These are phyloP conservation scores for Protomyctophum bolini DNA, from an alignment of 2,113 vertebrate genomes.

Conservation along the genomic window DNA sequence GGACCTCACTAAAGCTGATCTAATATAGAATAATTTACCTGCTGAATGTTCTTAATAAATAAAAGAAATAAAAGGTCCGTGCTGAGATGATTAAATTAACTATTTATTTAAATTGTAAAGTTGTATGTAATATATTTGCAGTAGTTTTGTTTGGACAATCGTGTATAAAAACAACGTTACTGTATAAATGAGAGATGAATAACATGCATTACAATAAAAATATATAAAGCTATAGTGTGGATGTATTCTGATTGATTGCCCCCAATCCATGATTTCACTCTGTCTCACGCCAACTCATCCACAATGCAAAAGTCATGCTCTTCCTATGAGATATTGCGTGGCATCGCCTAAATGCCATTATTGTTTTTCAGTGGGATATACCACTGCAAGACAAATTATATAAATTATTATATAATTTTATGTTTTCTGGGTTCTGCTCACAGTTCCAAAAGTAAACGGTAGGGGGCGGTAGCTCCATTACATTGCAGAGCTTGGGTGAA, in stretches of 20 bases:
- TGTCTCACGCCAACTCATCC: too few species aligned
- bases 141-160: conserved; percentile 51
- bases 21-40: not conserved
- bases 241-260: too few species aligned
- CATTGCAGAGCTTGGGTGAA: not conserved
- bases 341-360: too few species aligned
- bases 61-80: conserved; percentile 2
- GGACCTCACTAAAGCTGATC: conserved; percentile 14
- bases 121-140: conserved; percentile 56
- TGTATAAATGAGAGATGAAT: conserved; percentile 6
- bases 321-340: too few species aligned
- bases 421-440: too few species aligned
- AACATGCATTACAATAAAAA: conserved; percentile 37
- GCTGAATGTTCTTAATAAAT: not conserved
- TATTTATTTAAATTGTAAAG: conserved; percentile 48
- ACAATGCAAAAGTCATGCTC: too few species aligned
- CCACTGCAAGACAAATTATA: too few species aligned
- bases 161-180: conserved; percentile 20
- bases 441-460: too few species aligned
- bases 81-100: conserved; percentile 20
- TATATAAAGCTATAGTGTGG: not conserved
- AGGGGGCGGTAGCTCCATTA: too few species aligned
- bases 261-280: too few species aligned
- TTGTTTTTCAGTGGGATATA: too few species aligned
- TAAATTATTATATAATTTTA: too few species aligned